Percentiles rank a stretch among this genome's conserved stretches.
Conservation (phyloP, 2,888 invertebrate genomes). For the Polietes domitor region DNA sequence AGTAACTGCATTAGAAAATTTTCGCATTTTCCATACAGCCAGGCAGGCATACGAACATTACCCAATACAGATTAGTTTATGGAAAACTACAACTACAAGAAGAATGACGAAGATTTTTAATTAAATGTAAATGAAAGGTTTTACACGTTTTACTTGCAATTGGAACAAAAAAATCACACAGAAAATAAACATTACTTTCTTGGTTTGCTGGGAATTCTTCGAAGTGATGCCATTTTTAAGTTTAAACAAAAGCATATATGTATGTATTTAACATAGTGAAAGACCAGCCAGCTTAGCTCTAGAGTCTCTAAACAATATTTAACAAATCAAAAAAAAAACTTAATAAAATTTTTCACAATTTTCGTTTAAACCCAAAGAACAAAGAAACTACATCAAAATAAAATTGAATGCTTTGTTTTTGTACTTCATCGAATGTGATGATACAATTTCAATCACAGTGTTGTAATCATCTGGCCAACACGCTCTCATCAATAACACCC, state of each 20-base stretch:
- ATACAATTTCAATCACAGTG: constrained; percentile 29
- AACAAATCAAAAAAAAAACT: background rate
- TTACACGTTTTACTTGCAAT: too few relatives aligned
- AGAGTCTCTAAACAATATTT: background rate
- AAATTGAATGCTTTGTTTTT: background rate
- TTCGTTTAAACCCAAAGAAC: background rate
- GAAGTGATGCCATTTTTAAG: too few relatives aligned
- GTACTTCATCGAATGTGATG: background rate
- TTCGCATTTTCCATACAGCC: too few relatives aligned
- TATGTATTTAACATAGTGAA: background rate
- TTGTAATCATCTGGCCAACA: constrained; percentile 34
- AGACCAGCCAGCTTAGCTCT: background rate
- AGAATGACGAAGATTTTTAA: too few relatives aligned
- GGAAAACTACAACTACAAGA: too few relatives aligned
- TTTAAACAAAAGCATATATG: background rate
- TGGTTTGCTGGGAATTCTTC: too few relatives aligned
- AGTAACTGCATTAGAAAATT: too few relatives aligned
- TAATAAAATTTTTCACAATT: background rate
- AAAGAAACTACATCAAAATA: background rate
- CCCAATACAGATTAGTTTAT: too few relatives aligned
- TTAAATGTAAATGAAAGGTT: too few relatives aligned
- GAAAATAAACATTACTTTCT: too few relatives aligned
- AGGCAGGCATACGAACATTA: too few relatives aligned
- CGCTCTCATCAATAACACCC: background rate
- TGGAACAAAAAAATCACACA: too few relatives aligned